Base-by-base conservation (phyloP, 2,113 vertebrate species). In the Xiphorhynchus elegans region DNA sequence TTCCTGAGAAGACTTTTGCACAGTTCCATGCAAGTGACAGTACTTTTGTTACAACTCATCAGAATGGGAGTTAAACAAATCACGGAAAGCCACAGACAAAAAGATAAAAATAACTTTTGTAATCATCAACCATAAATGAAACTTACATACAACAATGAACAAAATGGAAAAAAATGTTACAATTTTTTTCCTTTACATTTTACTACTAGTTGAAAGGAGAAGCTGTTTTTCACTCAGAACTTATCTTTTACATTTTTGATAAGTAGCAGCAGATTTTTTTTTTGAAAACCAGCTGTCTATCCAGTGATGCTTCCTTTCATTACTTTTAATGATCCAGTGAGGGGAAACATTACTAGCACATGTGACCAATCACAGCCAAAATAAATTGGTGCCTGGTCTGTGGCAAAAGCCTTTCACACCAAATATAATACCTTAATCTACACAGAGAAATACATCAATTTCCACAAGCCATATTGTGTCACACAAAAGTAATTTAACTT, bases 291-390 rank as follows among this genome's bases (percentile, higher is more conserved):
- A 85, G 35, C 47, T 84, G 82, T 37, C 77, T 70, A 73, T 50
- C 25, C 67, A 96, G 70, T 81, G 3, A 87, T 75, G 74, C 39
- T 78, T 69, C 77, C 84, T 80, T 94, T 95, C 81, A 75, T 74
- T 82, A 84, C 42, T 75, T 89, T 40, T n/a, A 73, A 67, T 19
- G 17, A 49, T 28, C 37, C 64, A 89, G 46, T 52, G 40, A 59
- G 49, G 24, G 94, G 92, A 96, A 94, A 98, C 92, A 97, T 98
- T 98, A 98, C 94, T 87, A 97, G 94, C 94, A 98, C 97, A 96
- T 97, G 95, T 97, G 97, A 96, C 95, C 96, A 97, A 96, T 96
- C 69, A 96, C 21, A 94, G 87, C 49, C 92, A 97, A 68, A 93
- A 96, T 88, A 98, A 96, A 95, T 6, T 80, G 80, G 93, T 94